Base-by-base conservation (phyloP, 2,113 vertebrate species). In the Sorex araneus region DNA sequence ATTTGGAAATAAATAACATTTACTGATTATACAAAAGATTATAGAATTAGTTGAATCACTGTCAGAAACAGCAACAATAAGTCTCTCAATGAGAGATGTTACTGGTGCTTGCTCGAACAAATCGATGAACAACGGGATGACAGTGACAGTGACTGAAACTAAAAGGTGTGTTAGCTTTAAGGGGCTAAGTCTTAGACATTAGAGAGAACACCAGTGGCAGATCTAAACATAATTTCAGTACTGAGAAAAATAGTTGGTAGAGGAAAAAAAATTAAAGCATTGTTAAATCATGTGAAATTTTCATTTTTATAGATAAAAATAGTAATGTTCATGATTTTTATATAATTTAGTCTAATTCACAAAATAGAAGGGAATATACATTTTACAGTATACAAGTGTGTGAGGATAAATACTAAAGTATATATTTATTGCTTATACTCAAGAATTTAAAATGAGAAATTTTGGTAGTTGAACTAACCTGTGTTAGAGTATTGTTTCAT, bases 401-500 rank as follows among this genome's bases (percentile, higher is more conserved):
- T 40, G 40, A 40, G 40, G 3, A 19, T 54, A 54, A 13, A 54
- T 19, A 54, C 18, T 54, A 54, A 54, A 84, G 36, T 81, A 77
- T 47, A 43, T 79, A 0, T 89, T 54, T 85, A 64, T 85, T 89
- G 34, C 8, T 27, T 86, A 7, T 74, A 84, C 3, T 78, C 32
- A 64, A 79, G 64, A 92, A 84, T 84, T 73, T 87, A 89, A 87
- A 63, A 80, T 92, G 57, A 89, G 30, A 93, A 87, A 57, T 93
- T 93, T 27, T 74, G 18, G 36, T 67, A 60, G 32, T 67, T 91
- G 36, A 95, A 84, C 77, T 93, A 71, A 78, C 19, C 77, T 89
- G 73, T 89, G 73, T 79, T 66, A 66, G 27, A 6, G 21, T 28
- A 30, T 60, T 60, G 57, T 60, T 54, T 54, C 23, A 19, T 21